phyloP scores from a whole-genome alignment of 2,888 invertebrate species.

The Eupsilia transversa region DNA sequence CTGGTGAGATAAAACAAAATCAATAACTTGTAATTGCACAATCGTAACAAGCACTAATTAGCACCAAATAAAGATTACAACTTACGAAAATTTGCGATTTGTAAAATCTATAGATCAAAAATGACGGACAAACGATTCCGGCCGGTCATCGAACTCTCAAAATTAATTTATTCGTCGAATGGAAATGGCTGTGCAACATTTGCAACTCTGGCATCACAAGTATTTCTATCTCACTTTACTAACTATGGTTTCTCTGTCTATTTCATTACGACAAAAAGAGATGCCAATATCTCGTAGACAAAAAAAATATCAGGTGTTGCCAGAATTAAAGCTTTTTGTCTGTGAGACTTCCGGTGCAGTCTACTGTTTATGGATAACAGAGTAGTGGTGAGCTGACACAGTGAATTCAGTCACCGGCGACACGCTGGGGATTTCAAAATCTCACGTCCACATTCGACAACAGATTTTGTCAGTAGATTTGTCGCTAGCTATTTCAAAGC shows the following conservation, averaged over 20 bases:
- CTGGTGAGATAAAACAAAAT: conserved; percentile 58
- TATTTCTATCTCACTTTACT: conserved; percentile 50
- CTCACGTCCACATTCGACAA: too few relatives aligned
- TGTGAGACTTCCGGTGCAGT: conserved; percentile 47
- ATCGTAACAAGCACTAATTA: conserved; percentile 60
- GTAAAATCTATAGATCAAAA: conserved; percentile 83
- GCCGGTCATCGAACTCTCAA: conserved; percentile 77
- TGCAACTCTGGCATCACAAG: conserved; percentile 41
- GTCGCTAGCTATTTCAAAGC: too few relatives aligned
- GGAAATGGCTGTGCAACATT: conserved; percentile 47
- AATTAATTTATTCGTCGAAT: conserved; percentile 63
- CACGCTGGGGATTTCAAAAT: too few relatives aligned
- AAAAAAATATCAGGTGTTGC: conserved; percentile 20
- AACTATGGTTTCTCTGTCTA: neutral
- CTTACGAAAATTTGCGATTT: conserved; percentile 70
- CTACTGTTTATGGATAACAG: conserved; percentile 28
- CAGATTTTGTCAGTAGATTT: too few relatives aligned
- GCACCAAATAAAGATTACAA: conserved; percentile 68
- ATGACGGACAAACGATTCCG: conserved; percentile 84
- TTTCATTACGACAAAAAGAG: conserved; percentile 30
- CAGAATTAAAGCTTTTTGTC: neutral
- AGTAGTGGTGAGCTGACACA: neutral
- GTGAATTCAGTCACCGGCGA: too few relatives aligned
- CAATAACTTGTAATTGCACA: conserved; percentile 58
- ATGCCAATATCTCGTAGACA: neutral